These are phyloP conservation scores for Heterodera schachtii DNA, from an alignment of 1,140 invertebrate species.

Conservation along the genomic window DNA sequence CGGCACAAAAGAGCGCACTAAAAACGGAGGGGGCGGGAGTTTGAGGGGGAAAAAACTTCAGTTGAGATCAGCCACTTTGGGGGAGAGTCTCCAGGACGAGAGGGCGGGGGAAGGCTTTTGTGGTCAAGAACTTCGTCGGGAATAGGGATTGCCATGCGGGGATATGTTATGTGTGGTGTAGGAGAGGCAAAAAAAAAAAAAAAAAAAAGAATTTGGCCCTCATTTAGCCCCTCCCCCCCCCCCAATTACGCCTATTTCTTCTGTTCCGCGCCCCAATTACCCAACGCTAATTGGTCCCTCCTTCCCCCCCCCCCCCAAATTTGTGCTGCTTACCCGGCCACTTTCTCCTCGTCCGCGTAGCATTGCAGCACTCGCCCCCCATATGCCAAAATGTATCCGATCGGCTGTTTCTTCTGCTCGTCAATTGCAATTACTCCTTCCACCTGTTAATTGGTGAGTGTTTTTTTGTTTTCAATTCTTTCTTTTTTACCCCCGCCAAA, in stretches of 20 bases:
- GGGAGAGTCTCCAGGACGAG: too few relatives aligned
- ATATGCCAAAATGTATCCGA: slow-evolving; percentile 43
- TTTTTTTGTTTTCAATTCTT: not conserved
- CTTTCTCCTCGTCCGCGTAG: slow-evolving; percentile 44
- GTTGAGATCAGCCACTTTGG: too few relatives aligned
- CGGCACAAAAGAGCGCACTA: slow-evolving; percentile 1
- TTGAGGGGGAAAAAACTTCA: too few relatives aligned
- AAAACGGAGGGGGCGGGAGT: not conserved
- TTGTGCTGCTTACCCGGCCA: slow-evolving; percentile 37
- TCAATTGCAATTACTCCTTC: slow-evolving; percentile 43
- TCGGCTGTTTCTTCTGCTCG: slow-evolving; percentile 37
- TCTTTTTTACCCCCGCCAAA: not conserved
- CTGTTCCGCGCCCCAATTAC: not conserved
- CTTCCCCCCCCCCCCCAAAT: not conserved
- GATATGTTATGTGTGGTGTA: too few relatives aligned
- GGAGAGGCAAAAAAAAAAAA: too few relatives aligned
- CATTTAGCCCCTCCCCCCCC: too few relatives aligned
- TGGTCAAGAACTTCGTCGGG: too few relatives aligned
- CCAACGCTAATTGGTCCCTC: not conserved
- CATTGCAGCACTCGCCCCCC: slow-evolving; percentile 41
- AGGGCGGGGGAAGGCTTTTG: too few relatives aligned
- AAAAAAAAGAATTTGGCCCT: too few relatives aligned
- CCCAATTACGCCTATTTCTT: too few relatives aligned
- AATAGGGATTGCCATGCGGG: too few relatives aligned
- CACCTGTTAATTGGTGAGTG: slow-evolving; percentile 31